These are phyloP conservation scores for Characodon lateralis DNA, from an alignment of 2,797 vertebrate species.

Conservation along the genomic window DNA sequence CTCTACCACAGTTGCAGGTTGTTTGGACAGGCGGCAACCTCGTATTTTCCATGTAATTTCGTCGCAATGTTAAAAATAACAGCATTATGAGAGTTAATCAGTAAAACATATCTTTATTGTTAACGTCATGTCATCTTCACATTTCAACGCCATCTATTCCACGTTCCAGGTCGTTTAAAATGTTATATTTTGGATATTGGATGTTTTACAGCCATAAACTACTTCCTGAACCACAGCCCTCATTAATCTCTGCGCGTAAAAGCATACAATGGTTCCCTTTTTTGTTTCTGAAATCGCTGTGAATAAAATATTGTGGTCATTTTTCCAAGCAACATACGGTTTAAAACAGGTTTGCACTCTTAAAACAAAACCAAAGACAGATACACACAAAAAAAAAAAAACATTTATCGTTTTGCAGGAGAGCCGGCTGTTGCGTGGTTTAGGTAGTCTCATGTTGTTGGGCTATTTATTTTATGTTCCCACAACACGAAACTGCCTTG, in stretches of 20 bases:
- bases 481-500: slow-evolving; percentile 98
- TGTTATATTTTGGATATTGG: not conserved
- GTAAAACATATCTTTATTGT: not conserved
- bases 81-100: not conserved
- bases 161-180: not conserved
- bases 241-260: not conserved
- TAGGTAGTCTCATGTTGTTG: slow-evolving; percentile 99
- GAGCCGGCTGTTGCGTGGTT: slow-evolving; percentile 90
- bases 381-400: accelerated
- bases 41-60: not conserved
- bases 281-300: not conserved
- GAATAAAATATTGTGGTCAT: not conserved
- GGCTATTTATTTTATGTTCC: slow-evolving; percentile 84
- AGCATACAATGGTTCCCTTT: not conserved
- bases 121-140: not conserved
- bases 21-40: not conserved
- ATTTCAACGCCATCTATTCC: not conserved
- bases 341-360: not conserved
- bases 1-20: not conserved
- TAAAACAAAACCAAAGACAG: not conserved
- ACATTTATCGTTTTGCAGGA: slow-evolving; percentile 33
- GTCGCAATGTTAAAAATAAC: not conserved
- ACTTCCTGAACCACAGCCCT: not conserved
- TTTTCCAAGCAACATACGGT: not conserved
- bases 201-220: not conserved